A percentile compares a stretch with the other conserved stretches of the same genome.
Conservation (phyloP, 2,888 invertebrate genomes). For the Notodonta ziczac region DNA sequence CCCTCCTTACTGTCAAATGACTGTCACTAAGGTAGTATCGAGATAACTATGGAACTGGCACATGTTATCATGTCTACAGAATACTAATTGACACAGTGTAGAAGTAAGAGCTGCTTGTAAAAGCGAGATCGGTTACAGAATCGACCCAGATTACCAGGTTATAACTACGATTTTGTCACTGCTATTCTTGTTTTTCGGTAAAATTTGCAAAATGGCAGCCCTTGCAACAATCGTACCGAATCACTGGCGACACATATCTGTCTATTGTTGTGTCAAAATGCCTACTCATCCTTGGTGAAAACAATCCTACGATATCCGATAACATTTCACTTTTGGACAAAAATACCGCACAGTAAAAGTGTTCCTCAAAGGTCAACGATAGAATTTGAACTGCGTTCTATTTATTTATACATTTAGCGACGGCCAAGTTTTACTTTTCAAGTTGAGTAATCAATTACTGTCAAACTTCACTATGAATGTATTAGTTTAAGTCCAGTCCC, state of each 20-base stretch:
- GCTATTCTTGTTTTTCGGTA: neutral
- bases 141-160: no score
- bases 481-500: conserved; percentile 29
- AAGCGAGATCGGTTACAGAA: no score
- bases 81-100: no score
- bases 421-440: conserved; percentile 24
- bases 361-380: conserved; percentile 55
- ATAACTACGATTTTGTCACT: neutral
- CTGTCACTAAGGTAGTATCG: no score
- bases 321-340: conserved; percentile 65
- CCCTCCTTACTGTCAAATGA: no score
- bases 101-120: no score
- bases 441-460: conserved; percentile 38
- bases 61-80: no score
- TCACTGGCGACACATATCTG: conserved; percentile 19
- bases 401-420: conserved; percentile 31
- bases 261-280: conserved; percentile 44
- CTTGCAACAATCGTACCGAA: neutral
- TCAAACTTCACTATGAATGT: conserved; percentile 28
- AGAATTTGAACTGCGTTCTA: conserved; percentile 45
- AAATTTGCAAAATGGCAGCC: neutral
- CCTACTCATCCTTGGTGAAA: conserved; percentile 70
- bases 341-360: conserved; percentile 62
- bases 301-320: conserved; percentile 59
- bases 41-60: no score